Base-by-base conservation (phyloP, 2,888 invertebrate species). In the Lasioglossum zephyrum region DNA sequence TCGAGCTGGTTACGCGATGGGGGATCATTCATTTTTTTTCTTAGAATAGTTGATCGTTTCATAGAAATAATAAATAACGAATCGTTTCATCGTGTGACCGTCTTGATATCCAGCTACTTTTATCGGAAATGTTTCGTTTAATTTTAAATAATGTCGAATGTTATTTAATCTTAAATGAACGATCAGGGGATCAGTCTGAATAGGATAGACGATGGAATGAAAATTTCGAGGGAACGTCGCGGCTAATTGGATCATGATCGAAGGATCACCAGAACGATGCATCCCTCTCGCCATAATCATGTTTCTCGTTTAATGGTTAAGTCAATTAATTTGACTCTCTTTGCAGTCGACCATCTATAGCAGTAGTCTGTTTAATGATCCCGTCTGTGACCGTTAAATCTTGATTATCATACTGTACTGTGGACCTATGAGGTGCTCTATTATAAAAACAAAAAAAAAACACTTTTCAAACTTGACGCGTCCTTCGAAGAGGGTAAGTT, bases 351-450 rank as follows among this genome's bases (percentile, higher is more conserved):
- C 82, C 81, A 75, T 89, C 86, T 91, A 85, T 88, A 88, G 86
- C 87, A 92, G 86, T 91, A 88, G 84, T 93, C 90, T 86, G 81
- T 91, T 93, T 91, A 92, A 93, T 92, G 92, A 92, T 89, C 81
- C 77, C 82, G 87, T 87, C 82, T 87, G 83, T 89, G 77, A 89
- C 79, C 79, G 78, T 85, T 87, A 80, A 77, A 87, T 89, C 79
- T 85, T 89, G 82, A 85, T 81, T 87, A 86, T 83, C 87, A 80
- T 86, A 63, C 63, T 63, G 73, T 89, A 85, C 87, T 85, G 63
- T 81, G 77, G 81, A 87, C 74, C 77, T 86, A 87, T 87, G 86
- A 87, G 79, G 77, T 77, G 84, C 88, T 89, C 89, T 89, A 86
- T 86, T 89, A 87, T 87, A 87, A 87, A 87, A 89, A 70, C 41